phyloP scores from a whole-genome alignment of 2,113 vertebrate genomes.

The Bubo scandiacus region DNA sequence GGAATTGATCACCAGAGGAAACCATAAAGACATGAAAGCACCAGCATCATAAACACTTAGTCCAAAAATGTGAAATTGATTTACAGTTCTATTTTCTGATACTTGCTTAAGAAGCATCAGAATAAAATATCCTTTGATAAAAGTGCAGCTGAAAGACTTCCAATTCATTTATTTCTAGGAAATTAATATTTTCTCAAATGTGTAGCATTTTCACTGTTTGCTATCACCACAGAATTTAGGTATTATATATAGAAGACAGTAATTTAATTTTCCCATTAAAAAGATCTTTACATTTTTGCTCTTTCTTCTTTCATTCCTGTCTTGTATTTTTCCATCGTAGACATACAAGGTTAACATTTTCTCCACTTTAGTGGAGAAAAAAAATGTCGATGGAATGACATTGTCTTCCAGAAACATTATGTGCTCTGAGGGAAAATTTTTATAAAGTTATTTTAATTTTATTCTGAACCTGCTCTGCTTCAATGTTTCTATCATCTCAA shows the following conservation, averaged over 20 bases:
- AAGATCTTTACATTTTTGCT: not conserved
- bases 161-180: not conserved
- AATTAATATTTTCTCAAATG: not conserved
- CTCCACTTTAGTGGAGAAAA: fast-evolving
- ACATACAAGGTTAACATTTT: not conserved
- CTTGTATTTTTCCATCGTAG: not conserved
- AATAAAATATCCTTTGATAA: not conserved
- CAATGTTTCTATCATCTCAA: not conserved
- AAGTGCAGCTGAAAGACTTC: not conserved
- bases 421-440: not conserved
- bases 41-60: not conserved
- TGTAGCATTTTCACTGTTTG: not conserved
- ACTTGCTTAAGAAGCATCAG: not conserved
- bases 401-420: not conserved
- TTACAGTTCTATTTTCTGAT: not conserved
- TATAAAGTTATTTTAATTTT: not conserved
- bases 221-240: not conserved
- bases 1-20: not conserved
- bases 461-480: not conserved
- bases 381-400: not conserved
- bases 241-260: not conserved
- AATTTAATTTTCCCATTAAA: not conserved
- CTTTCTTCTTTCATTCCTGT: not conserved
- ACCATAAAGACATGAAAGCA: not conserved
- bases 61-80: not conserved